phyloP scores from a whole-genome alignment of 2,888 invertebrate genomes.

The Leucania comma region DNA sequence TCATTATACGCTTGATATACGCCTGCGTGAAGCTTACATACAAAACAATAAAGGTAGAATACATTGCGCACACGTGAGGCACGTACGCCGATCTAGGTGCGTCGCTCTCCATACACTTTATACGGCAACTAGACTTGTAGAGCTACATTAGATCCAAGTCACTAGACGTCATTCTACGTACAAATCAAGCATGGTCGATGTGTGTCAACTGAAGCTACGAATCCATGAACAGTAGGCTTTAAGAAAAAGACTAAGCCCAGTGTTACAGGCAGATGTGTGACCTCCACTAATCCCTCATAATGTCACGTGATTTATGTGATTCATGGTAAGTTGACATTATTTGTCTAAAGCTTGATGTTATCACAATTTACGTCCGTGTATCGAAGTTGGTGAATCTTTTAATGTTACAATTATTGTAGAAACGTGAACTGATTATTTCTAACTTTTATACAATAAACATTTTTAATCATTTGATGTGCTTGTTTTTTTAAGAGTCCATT shows the following conservation, averaged over 20 bases:
- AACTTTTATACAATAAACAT: conserved; percentile 51
- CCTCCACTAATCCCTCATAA: neutral
- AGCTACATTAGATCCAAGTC: too few relatives aligned
- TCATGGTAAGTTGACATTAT: too few relatives aligned
- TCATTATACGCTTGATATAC: too few relatives aligned
- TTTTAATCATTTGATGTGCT: conserved; percentile 5
- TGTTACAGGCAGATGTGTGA: neutral
- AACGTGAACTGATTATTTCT: conserved; percentile 46
- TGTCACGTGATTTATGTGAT: neutral
- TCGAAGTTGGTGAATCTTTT: conserved; percentile 29
- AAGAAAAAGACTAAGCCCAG: neutral
- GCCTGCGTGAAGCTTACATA: too few relatives aligned
- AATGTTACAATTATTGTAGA: conserved; percentile 39
- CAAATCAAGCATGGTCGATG: too few relatives aligned
- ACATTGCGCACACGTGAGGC: too few relatives aligned
- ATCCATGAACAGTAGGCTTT: neutral
- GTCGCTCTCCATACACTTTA: too few relatives aligned
- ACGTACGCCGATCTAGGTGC: too few relatives aligned
- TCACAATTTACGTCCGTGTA: neutral
- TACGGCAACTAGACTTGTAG: too few relatives aligned
- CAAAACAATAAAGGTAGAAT: too few relatives aligned
- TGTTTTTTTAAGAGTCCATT: conserved; percentile 2
- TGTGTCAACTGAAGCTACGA: too few relatives aligned
- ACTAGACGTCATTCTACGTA: too few relatives aligned
- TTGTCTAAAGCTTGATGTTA: neutral